Conservation (phyloP, 2,797 vertebrate genomes). For the Sebastes matsubarae region DNA sequence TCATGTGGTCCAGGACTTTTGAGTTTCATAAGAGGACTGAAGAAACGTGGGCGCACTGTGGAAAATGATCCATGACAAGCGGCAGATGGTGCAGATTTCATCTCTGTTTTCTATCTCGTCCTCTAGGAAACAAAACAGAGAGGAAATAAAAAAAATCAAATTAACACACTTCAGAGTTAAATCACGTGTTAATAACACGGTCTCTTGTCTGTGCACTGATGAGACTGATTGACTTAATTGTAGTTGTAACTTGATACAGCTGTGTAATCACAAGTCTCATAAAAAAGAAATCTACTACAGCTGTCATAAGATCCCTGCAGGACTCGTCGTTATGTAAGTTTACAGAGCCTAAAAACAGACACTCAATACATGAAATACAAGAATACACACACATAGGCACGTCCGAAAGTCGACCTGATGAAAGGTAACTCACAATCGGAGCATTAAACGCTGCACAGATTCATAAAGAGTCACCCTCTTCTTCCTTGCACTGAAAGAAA, state of each 20-base stretch:
- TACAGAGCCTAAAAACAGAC: slow-evolving; percentile 20
- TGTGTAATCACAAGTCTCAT: slow-evolving; percentile 7
- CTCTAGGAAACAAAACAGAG: slow-evolving; percentile 36
- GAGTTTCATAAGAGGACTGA: slow-evolving; percentile 34
- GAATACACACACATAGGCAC: neutral
- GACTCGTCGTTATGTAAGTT: slow-evolving; percentile 33
- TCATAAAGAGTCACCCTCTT: neutral
- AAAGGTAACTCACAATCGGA: neutral
- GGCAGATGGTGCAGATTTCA: neutral
- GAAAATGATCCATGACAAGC: slow-evolving; percentile 7
- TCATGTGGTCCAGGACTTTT: slow-evolving; percentile 26
- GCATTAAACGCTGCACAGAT: neutral
- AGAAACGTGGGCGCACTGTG: neutral
- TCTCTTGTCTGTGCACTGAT: neutral
- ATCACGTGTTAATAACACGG: neutral
- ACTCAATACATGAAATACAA: neutral
- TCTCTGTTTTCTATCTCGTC: slow-evolving; percentile 22
- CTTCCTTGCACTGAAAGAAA: neutral
- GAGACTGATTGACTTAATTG: slow-evolving; percentile 16
- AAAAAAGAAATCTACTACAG: slow-evolving; percentile 47
- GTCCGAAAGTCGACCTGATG: neutral
- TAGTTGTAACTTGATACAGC: slow-evolving; percentile 32
- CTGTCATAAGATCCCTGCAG: slow-evolving; percentile 43
- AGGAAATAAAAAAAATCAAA: neutral
- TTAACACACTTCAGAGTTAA: neutral